Percentiles rank a stretch among this genome's conserved stretches.
phyloP scores from a whole-genome alignment of 2,888 invertebrate species.

The Netelia virgata region DNA sequence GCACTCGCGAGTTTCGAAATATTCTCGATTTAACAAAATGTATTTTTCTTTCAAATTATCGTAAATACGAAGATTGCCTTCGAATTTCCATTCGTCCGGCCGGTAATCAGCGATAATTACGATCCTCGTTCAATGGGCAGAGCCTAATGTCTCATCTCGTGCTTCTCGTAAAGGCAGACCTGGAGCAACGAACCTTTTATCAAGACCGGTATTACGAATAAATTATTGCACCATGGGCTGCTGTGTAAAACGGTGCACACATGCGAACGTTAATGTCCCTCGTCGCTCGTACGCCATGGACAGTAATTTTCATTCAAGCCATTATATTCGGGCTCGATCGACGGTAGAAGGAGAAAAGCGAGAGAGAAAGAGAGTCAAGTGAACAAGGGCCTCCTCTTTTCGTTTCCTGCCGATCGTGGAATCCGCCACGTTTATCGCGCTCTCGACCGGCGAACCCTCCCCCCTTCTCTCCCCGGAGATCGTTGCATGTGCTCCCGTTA shows the following conservation, averaged over 20 bases:
- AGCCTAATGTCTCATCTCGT: background rate
- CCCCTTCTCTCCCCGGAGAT: background rate
- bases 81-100: background rate
- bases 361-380: background rate
- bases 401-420: slow-evolving; percentile 60
- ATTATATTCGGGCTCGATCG: slow-evolving; percentile 35
- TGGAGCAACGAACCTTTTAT: slow-evolving; percentile 26
- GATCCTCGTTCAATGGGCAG: background rate
- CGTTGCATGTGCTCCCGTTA: slow-evolving; percentile 61
- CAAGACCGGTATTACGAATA: slow-evolving; percentile 17
- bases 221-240: slow-evolving; percentile 26
- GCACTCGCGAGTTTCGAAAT: too few species aligned
- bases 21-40: too few species aligned
- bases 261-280: slow-evolving; percentile 1
- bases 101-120: background rate
- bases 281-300: background rate
- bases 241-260: background rate
- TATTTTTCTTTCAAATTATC: too few species aligned
- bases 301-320: slow-evolving; percentile 28
- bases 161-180: slow-evolving; percentile 6
- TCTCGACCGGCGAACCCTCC: slow-evolving; percentile 45
- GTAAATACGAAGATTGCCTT: too few species aligned
- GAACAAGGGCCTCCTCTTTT: slow-evolving; percentile 48
- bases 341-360: background rate
- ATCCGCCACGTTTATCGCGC: slow-evolving; percentile 55